Evolutionary conservation across 2,113 vertebrate genomes (phyloP), one percentile per base, ranked within the genome.

Genomic region (Rhipidura dahli): DNA sequence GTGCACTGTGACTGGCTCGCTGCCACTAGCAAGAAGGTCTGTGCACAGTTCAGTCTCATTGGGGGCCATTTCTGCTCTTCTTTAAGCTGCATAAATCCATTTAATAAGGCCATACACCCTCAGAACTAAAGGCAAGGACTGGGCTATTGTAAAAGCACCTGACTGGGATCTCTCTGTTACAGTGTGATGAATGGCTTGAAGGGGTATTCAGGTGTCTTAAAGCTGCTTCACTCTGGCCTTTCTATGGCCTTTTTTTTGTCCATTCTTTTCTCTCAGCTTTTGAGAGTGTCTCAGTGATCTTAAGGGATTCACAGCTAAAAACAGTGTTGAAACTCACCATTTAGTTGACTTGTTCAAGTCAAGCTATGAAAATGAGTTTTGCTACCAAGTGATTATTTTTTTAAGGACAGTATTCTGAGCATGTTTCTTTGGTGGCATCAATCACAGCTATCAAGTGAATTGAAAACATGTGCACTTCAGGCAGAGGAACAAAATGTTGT

Each of bases 381-480:
- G 22, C 30, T 2, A 5, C 51, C 83, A 86, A 96, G 66, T 44
- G 30, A 54, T 79, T 90, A 77, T 73, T 93, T 80, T 71, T 93
- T 89, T 71, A 66, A 76, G 79, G 71, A 28, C 71, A 60, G 39
- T 96, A 73, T 92, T 94, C 85, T 78, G 85, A 94, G 26, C 39
- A 15, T 92, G 79, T 89, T 90, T 68, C 85, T 90, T 88, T 92
- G 64, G 90, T 94, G 70, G 61, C 83, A 95, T 96, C 85, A 96
- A 57, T 95, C 85, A 93, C 39, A 69, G 47, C 90, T 92, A 97
- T 93, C 82, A 78, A 94, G 12, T 3, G 15, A 96, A 97, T 88
- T 93, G 83, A 94, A 97, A 97, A 88, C 94, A 94, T 90, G 83
- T 96, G 93, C 60, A 68, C 44, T 94, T 95, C 79, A 94, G 68